Evolutionary conservation across 2,888 invertebrate species (phyloP), one percentile per base, ranked within the genome.

Genomic region (Drosophila diplacantha): DNA sequence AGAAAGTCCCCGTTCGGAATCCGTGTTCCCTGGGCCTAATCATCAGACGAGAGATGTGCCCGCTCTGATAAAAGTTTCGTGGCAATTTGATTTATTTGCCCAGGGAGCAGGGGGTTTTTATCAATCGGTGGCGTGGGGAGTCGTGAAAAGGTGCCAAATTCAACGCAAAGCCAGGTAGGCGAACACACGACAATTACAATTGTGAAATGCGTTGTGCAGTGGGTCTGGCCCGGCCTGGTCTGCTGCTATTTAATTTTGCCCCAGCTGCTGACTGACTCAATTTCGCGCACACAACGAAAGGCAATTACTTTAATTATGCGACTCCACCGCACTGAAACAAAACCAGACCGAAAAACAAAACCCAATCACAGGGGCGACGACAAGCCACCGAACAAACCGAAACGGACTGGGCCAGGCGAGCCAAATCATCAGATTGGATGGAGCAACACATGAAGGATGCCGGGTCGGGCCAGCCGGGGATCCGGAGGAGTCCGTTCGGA

Each of bases 291-390:
- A 67, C 74, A 74, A 74, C 78, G 72, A 66, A 72, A 75, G 78
- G 76, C 78, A 78, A 78, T 78, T 78, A 81, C 79, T 79, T 81
- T 76, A 78, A 78, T 78, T 79, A 78, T 81, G 79, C 81, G 76
- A 78, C 71, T 76, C 73, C 64, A 62, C 44, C 44, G 44, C 51
- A 32, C 20, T 63, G 69, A 74, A 71, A 60, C 77, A 65, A 77
- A 74, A 44, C 51, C 24, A 51, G 51, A 38, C 20, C 44, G 31
- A 51, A 31, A 44, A 38, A 29, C 41, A 70, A 70, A 66, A 62
- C 58, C 72, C 66, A 74, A 73, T 73, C 68, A 62, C 62, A 73
- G 58, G 49, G 63, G 73, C 73, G 70, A 62, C 73, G 73, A 74
- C 73, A 74, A 52, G 75, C 72, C 74, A 76, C 57, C 59, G 49